Conservation (phyloP, 2,888 invertebrate genomes). For the Julus scanicus region DNA sequence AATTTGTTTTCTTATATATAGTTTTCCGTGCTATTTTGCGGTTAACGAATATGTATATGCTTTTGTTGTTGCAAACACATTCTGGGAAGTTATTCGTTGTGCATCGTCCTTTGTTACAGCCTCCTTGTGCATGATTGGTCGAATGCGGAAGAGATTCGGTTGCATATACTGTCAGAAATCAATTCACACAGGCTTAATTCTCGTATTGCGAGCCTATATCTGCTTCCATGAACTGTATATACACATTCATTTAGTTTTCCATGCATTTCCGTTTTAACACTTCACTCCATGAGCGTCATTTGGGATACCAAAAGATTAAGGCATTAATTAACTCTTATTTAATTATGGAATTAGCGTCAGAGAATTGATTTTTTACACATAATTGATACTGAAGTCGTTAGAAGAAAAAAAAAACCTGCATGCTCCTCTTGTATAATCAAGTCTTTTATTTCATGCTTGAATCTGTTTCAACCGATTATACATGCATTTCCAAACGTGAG, state of each 20-base stretch:
- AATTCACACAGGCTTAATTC: not conserved
- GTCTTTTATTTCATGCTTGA: not conserved
- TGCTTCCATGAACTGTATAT: not conserved
- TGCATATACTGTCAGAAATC: constrained; percentile 2
- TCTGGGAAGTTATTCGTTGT: not conserved
- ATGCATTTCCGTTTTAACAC: not conserved
- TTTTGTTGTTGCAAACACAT: constrained; percentile 14
- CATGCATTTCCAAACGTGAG: not conserved
- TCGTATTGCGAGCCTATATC: not conserved
- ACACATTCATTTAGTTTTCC: not conserved
- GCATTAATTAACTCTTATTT: constrained; percentile 43
- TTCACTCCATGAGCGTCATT: not conserved
- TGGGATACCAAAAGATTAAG: not conserved
- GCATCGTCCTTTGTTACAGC: constrained; percentile 5
- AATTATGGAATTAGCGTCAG: constrained; percentile 23
- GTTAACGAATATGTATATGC: not conserved
- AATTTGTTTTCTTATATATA: not conserved
- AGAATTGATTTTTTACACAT: constrained; percentile 23
- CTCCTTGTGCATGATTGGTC: not conserved
- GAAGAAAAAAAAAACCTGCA: not conserved
- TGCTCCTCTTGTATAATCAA: not conserved
- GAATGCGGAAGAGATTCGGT: not conserved
- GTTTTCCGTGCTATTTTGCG: not conserved
- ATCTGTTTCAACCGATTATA: not conserved
- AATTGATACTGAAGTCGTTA: not conserved